phyloP scores from a whole-genome alignment of 2,113 vertebrate genomes.

The Ochotona curzoniae region DNA sequence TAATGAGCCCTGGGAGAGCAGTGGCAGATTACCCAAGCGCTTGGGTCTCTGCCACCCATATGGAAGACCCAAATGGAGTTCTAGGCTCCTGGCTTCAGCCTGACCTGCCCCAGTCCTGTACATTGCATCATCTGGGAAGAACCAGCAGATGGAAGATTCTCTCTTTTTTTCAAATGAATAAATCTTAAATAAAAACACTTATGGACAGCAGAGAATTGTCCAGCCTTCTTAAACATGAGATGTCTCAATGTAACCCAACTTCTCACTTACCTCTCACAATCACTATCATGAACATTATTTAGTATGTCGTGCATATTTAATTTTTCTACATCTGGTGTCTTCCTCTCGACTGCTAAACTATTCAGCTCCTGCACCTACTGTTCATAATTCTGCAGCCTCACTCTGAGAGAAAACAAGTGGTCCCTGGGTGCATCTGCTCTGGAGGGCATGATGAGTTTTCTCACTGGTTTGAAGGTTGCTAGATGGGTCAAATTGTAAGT shows the following conservation, averaged over 20 bases:
- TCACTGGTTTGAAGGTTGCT: not conserved
- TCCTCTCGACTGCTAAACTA: constrained; percentile 30
- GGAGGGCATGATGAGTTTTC: not conserved
- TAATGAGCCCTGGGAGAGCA: too few species aligned
- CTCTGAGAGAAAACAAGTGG: not conserved
- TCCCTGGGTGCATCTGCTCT: not conserved
- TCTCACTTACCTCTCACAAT: not conserved
- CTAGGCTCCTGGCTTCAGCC: too few species aligned
- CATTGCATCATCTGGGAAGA: too few species aligned
- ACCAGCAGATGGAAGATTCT: too few species aligned
- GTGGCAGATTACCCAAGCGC: too few species aligned
- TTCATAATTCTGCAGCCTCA: not conserved
- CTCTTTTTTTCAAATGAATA: too few species aligned
- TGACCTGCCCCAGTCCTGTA: too few species aligned
- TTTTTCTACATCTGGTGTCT: constrained; percentile 8
- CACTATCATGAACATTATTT: not conserved
- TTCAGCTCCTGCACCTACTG: constrained; percentile 8
- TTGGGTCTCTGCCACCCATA: too few species aligned
- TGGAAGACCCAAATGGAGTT: too few species aligned
- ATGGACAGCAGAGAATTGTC: not conserved
- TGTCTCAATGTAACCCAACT: not conserved
- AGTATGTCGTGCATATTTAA: not conserved
- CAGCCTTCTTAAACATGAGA: not conserved
- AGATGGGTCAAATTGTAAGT: not conserved
- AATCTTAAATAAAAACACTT: not conserved